A percentile compares a stretch with the other conserved stretches of the same genome.
phyloP scores from a whole-genome alignment of 2,797 vertebrate genomes.

The Siniperca scherzeri region DNA sequence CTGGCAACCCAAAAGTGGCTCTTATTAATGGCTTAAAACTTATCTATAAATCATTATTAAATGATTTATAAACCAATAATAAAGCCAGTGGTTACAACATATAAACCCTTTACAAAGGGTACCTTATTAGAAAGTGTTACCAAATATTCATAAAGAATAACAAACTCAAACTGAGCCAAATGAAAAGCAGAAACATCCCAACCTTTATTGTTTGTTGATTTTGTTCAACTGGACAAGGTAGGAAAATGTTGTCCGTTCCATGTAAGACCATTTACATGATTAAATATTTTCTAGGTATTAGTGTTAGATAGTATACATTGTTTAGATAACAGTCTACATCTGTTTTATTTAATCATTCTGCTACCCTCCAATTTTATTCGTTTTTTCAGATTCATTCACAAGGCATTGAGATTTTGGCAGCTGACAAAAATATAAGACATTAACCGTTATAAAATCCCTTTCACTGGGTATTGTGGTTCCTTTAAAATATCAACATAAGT shows the following conservation, averaged over 20 bases:
- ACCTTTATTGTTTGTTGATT: slow-evolving; percentile 70
- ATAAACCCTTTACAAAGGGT: too few relatives aligned
- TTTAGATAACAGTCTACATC: slow-evolving; percentile 28
- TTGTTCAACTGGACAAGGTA: slow-evolving; percentile 22
- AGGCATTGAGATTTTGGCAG: slow-evolving; percentile 25
- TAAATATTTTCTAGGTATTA: not conserved
- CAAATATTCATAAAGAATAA: not conserved
- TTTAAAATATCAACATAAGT: slow-evolving; percentile 38
- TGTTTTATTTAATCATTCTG: slow-evolving; percentile 28
- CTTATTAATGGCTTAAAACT: not conserved
- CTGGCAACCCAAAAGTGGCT: not conserved
- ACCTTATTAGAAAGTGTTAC: not conserved
- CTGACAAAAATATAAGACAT: slow-evolving; percentile 46
- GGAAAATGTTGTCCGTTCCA: slow-evolving; percentile 6
- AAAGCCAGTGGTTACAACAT: not conserved
- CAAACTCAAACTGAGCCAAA: slow-evolving; percentile 17
- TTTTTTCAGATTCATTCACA: slow-evolving; percentile 21
- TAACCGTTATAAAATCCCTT: slow-evolving; percentile 78
- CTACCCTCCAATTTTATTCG: slow-evolving; percentile 13
- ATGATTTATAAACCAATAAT: not conserved
- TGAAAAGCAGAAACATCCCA: slow-evolving; percentile 51
- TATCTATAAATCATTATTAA: not conserved
- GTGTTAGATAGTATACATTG: slow-evolving; percentile 16
- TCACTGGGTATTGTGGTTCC: slow-evolving; percentile 63
- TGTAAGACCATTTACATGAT: slow-evolving; percentile 42